These are phyloP conservation scores for Aphis gossypii DNA, from an alignment of 1,140 invertebrate species.

Conservation along the genomic window DNA sequence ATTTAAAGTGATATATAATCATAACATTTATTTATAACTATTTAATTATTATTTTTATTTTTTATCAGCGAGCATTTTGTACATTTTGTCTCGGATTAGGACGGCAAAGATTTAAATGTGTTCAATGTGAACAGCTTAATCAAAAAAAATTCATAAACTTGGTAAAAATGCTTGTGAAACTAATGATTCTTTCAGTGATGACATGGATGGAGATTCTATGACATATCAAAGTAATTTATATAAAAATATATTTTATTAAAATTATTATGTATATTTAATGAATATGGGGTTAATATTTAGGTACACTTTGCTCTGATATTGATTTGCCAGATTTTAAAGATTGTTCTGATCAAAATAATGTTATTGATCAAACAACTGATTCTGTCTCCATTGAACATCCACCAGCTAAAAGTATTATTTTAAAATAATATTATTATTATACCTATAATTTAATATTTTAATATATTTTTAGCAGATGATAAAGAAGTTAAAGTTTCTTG, in stretches of 20 bases:
- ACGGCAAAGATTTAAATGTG: constrained; percentile 97
- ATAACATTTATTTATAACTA: neutral
- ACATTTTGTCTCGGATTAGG: constrained; percentile 99
- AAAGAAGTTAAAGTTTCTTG: constrained; percentile 77
- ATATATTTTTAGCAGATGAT: constrained; percentile 64
- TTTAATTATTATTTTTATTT: neutral
- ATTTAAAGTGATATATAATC: neutral
- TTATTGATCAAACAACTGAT: constrained; percentile 66
- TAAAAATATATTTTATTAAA: neutral
- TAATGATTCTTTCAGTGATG: constrained; percentile 73
- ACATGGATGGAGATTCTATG: constrained; percentile 69
- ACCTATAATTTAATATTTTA: neutral
- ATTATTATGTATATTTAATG: neutral
- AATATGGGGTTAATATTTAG: constrained; percentile 59
- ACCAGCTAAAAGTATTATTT: constrained; percentile 37
- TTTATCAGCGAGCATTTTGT: constrained; percentile 90
- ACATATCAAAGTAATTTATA: constrained; percentile 62
- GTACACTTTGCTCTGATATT: constrained; percentile 62
- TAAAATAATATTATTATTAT: neutral
- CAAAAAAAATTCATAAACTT: constrained; percentile 99
- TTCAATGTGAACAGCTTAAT: constrained; percentile 96
- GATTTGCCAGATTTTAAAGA: constrained; percentile 63
- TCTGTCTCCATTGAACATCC: constrained; percentile 69
- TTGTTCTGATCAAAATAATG: constrained; percentile 60
- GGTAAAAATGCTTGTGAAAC: constrained; percentile 85